Percentiles rank a stretch among this genome's conserved stretches.
Evolutionary conservation across 2,888 invertebrate species (phyloP).

Genomic region (Diplazon laetatorius): DNA sequence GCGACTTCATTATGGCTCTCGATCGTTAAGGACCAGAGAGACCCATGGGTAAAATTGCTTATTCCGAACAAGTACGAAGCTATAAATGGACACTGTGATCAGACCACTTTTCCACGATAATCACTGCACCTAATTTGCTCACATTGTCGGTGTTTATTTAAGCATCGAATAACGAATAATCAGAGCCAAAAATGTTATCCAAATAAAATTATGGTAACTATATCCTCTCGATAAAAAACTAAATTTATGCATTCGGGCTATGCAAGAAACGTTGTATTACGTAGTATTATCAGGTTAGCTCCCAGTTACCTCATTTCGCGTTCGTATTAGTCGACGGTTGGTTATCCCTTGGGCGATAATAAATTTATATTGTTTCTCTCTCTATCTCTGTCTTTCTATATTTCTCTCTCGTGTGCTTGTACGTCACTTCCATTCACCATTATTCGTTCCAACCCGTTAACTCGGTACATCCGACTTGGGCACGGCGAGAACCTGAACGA

Average conservation of each 20-base stretch:
- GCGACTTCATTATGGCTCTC: neutral
- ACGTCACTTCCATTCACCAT: conserved; percentile 59
- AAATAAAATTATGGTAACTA: too few species aligned
- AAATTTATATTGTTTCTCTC: conserved; percentile 43
- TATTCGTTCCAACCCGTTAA: conserved; percentile 71
- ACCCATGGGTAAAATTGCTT: neutral
- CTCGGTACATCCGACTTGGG: conserved; percentile 64
- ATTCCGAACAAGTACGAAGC: neutral
- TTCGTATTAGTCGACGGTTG: conserved; percentile 2
- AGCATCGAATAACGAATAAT: too few species aligned
- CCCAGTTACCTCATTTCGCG: neutral
- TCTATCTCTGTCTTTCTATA: conserved; percentile 9
- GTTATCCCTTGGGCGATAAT: conserved; percentile 47
- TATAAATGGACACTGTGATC: too few species aligned
- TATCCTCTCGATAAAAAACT: neutral
- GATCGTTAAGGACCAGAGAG: neutral
- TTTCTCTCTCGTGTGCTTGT: conserved; percentile 31
- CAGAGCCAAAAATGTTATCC: too few species aligned
- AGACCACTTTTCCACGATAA: neutral
- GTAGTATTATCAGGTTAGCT: neutral
- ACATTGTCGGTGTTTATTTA: too few species aligned
- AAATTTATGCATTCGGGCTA: neutral
- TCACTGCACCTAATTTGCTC: neutral
- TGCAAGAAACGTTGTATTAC: neutral
- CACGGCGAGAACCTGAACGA: conserved; percentile 52